Base-by-base conservation (phyloP, 2,888 invertebrate species). In the Drosophila emarginata region DNA sequence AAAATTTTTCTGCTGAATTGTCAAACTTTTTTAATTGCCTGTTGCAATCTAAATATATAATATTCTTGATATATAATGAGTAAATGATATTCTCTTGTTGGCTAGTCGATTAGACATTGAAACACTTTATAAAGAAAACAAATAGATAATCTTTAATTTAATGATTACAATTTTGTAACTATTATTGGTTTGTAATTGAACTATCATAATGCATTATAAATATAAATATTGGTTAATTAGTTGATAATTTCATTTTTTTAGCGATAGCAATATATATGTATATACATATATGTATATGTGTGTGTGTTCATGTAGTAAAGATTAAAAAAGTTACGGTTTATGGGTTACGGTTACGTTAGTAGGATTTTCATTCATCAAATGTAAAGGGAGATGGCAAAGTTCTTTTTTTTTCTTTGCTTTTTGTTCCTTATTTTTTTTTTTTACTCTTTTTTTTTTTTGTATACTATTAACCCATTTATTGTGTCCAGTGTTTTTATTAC, bases 131-230 rank as follows among this genome's bases (percentile, higher is more conserved):
- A 7, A 39, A 4, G 2, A 18, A 1, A 9, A 21, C n/a, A n/a
- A 45, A 45, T 45, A 45, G 45, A 45, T 45, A 45, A 45, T 45
- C 11, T 1, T 21, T 4, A 21, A 11, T 1, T 45, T 12, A 21
- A 9, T 21, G 45, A 45, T 45, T 45, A 45, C 45, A 45, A 45
- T 21, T 45, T 45, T 45, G 45, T 45, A 45, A 45, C 18, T 14
- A 12, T 45, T 45, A 45, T 45, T 45, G 21, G 45, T 21, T 45
- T 45, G 45, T 54, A 54, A 54, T 54, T 54, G 18, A 36, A 54
- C 54, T 54, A 54, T 54, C 54, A 54, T 54, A 1, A 11, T 1
- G 32, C 36, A 18, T 36, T 36, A 54, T 54, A 54, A 54, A 32
- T 54, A 54, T 36, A 9, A 54, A 54, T 32, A 54, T 36, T 12